These are phyloP conservation scores for Anhinga rufa DNA, from an alignment of 2,113 vertebrate species.

Conservation along the genomic window DNA sequence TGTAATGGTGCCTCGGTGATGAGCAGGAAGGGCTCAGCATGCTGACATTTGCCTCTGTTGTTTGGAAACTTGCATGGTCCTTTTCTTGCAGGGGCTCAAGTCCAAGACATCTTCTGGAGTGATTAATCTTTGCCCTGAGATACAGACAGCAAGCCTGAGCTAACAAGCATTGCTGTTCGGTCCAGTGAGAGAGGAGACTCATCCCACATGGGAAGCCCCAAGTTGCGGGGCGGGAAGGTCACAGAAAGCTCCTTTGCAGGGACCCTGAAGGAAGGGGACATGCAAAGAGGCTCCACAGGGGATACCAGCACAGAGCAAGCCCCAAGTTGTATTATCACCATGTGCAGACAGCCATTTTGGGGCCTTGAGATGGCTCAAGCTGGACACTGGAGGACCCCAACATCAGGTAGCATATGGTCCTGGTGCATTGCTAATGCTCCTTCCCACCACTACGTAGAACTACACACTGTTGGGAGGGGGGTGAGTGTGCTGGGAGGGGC, in stretches of 20 bases:
- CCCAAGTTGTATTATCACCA: accelerated
- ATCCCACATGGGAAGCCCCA: neutral
- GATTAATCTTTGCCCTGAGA: neutral
- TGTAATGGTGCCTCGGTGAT: neutral
- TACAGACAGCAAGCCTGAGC: neutral
- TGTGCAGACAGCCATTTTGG: accelerated
- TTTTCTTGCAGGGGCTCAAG: neutral
- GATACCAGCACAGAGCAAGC: neutral
- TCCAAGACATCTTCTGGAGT: neutral
- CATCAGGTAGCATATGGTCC: neutral
- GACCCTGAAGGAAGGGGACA: neutral
- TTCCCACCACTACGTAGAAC: neutral
- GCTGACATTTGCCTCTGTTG: neutral
- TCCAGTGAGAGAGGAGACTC: neutral
- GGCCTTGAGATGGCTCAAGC: neutral
- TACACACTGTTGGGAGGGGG: no score
- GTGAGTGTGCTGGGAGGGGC: no score
- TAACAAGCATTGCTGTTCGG: accelerated
- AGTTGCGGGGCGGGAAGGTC: neutral
- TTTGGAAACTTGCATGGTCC: neutral
- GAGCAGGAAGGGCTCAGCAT: neutral
- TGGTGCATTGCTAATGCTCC: neutral
- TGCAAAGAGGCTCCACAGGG: neutral
- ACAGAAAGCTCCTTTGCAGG: neutral
- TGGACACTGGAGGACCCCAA: neutral